Percentiles rank a stretch among this genome's conserved stretches.
These are phyloP conservation scores for Boloria selene DNA, from an alignment of 2,888 invertebrate genomes.

Conservation along the genomic window DNA sequence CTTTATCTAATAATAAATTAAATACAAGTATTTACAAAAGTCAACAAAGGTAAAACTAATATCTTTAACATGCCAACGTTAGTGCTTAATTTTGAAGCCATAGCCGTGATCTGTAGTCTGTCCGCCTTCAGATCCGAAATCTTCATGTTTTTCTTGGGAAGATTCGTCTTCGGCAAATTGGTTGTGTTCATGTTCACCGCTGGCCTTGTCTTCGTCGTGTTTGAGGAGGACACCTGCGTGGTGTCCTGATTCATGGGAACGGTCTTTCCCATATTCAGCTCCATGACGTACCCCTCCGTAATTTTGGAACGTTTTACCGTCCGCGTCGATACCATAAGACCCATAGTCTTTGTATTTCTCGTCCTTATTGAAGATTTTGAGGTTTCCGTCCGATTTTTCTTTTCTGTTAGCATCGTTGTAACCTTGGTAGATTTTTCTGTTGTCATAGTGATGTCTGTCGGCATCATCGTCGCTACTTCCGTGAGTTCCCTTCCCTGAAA, in stretches of 20 bases:
- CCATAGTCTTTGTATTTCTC: slow-evolving; percentile 86
- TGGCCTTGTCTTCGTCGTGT: slow-evolving; percentile 64
- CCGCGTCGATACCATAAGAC: slow-evolving; percentile 79
- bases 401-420: slow-evolving; percentile 81
- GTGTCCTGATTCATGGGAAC: slow-evolving; percentile 56
- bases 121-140: slow-evolving; percentile 69
- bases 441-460: slow-evolving; percentile 9
- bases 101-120: slow-evolving; percentile 65
- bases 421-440: slow-evolving; percentile 65
- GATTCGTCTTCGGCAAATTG: slow-evolving; percentile 74
- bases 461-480: slow-evolving; percentile 19
- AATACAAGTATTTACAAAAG: slow-evolving; percentile 66
- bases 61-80: slow-evolving; percentile 48
- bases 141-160: slow-evolving; percentile 72
- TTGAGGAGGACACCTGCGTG: slow-evolving; percentile 78
- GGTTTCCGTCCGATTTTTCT: slow-evolving; percentile 84
- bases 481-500: slow-evolving; percentile 3
- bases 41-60: slow-evolving; percentile 68
- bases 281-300: slow-evolving; percentile 78
- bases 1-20: slow-evolving; percentile 57
- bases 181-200: slow-evolving; percentile 60
- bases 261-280: slow-evolving; percentile 35
- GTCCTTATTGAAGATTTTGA: slow-evolving; percentile 82
- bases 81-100: slow-evolving; percentile 71
- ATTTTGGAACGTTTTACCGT: slow-evolving; percentile 81